Conservation (phyloP, 2,797 vertebrate species). For the Vultur gryphus region DNA sequence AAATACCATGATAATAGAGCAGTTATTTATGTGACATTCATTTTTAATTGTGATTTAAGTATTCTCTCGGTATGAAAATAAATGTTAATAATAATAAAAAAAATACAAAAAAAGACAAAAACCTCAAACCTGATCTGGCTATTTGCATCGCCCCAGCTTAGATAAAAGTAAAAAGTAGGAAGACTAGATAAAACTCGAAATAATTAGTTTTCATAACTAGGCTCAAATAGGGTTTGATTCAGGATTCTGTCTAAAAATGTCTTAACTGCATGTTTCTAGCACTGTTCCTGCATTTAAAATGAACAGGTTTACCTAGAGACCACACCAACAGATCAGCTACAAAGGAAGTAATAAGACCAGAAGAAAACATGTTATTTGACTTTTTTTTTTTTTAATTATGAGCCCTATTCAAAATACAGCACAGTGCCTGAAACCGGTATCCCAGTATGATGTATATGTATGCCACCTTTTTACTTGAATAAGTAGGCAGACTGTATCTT, state of each 20-base stretch:
- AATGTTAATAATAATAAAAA: not conserved
- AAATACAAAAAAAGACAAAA: not conserved
- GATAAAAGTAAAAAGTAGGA: not conserved
- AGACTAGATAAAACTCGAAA: not conserved
- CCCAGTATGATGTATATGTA: not conserved
- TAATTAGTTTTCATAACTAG: not conserved
- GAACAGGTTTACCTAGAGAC: not conserved
- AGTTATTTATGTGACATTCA: fast-evolving
- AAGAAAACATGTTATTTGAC: not conserved
- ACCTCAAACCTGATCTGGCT: not conserved
- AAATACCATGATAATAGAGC: not conserved
- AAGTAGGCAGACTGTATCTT: not conserved
- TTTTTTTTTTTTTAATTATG: not conserved
- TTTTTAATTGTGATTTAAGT: not conserved
- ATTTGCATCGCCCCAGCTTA: not conserved
- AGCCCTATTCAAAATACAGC: not conserved
- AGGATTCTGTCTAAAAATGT: not conserved
- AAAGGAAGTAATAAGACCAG: not conserved
- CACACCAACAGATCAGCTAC: not conserved
- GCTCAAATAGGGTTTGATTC: not conserved
- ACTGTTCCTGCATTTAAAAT: not conserved
- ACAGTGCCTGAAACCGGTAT: not conserved
- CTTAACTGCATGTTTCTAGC: not conserved
- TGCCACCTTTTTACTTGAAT: not conserved
- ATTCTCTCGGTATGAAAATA: not conserved